phyloP scores from a whole-genome alignment of 2,797 vertebrate genomes.

The Esox lucius region DNA sequence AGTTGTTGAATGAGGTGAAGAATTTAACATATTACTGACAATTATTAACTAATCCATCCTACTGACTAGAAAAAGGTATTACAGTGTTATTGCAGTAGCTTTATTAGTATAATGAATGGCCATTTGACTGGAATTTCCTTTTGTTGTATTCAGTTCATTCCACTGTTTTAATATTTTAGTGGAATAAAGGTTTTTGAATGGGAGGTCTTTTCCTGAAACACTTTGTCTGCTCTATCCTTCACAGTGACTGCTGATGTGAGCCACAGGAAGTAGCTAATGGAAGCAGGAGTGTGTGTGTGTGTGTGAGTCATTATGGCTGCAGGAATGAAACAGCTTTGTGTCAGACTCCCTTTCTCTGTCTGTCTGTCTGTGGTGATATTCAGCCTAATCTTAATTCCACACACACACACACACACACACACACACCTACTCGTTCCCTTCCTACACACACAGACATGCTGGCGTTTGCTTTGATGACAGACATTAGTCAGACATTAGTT shows the following conservation, averaged over 20 bases:
- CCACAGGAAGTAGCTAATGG: conserved; percentile 10
- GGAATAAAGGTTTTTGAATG: conserved; percentile 34
- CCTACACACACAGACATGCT: neutral
- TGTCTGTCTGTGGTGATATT: neutral
- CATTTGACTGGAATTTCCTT: conserved; percentile 31
- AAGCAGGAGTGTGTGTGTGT: neutral
- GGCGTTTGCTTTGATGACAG: neutral
- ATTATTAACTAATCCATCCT: neutral
- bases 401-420: neutral
- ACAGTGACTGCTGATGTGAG: conserved; percentile 6
- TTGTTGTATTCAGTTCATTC: conserved; percentile 21
- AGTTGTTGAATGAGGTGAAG: neutral
- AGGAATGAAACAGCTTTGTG: conserved; percentile 40
- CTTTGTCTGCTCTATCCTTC: conserved; percentile 8
- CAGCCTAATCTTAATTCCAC: neutral
- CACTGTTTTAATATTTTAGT: conserved; percentile 18
- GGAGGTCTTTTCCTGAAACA: conserved; percentile 32
- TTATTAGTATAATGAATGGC: conserved; percentile 3
- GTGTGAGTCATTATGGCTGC: conserved; percentile 40
- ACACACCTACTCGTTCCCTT: neutral
- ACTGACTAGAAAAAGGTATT: neutral
- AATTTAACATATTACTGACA: neutral
- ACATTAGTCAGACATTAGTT: neutral
- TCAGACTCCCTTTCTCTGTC: neutral
- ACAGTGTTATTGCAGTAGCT: neutral